A percentile compares a stretch with the other conserved stretches of the same genome.
These are phyloP conservation scores for Cynaeus angustus DNA, from an alignment of 2,888 invertebrate species.

Conservation along the genomic window DNA sequence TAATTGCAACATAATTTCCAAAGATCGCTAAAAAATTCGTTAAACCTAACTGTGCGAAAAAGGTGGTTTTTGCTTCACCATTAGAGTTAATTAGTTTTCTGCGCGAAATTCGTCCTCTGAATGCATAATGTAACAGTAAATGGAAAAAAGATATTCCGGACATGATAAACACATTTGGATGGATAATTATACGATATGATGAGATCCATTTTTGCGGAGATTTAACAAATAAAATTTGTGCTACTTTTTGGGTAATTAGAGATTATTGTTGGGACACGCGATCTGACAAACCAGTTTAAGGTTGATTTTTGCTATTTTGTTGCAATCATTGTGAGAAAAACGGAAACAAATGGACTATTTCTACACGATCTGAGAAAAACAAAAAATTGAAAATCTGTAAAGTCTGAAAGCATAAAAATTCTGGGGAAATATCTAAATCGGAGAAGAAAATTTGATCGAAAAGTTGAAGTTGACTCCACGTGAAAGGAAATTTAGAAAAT, in stretches of 20 bases:
- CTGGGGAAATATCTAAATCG: too few species aligned
- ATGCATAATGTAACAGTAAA: conserved; percentile 10
- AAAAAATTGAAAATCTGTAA: too few species aligned
- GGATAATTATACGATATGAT: background rate
- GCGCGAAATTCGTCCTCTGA: background rate
- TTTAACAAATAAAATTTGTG: conserved; percentile 1
- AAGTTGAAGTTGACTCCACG: too few species aligned
- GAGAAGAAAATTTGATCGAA: too few species aligned
- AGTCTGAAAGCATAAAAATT: too few species aligned
- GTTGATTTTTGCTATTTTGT: too few species aligned
- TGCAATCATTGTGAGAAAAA: too few species aligned
- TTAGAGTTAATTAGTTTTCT: conserved; percentile 8
- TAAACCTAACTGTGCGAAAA: background rate
- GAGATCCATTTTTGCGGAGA: conserved; percentile 4
- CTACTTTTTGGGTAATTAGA: background rate
- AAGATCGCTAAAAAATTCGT: background rate
- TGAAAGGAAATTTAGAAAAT: too few species aligned
- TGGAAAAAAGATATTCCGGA: conserved; percentile 26
- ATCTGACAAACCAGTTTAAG: too few species aligned
- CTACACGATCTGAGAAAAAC: too few species aligned
- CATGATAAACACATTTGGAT: conserved; percentile 19
- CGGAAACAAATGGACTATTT: too few species aligned
- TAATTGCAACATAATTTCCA: background rate
- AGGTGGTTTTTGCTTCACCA: background rate
- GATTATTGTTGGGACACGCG: background rate